A percentile compares a stretch with the other conserved stretches of the same genome.
Conservation (phyloP, 2,797 vertebrate genomes). For the Sphenodon punctatus region DNA sequence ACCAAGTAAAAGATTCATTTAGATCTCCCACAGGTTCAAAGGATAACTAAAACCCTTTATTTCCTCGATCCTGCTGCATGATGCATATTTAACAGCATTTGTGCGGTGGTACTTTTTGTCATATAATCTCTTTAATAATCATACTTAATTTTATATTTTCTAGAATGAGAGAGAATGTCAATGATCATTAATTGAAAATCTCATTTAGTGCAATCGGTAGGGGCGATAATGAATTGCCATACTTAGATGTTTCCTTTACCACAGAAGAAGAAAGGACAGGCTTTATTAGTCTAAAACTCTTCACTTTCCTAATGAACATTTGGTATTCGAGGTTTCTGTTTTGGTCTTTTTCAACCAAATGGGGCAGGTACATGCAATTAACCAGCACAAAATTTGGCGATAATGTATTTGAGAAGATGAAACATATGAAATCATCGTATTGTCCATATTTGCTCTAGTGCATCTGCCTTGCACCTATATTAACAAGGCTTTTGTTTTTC, state of each 20-base stretch:
- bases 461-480: not conserved
- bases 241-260: conserved; percentile 10
- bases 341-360: not conserved
- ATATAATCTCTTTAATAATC: not conserved
- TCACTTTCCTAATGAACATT: not conserved
- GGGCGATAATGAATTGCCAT: conserved; percentile 23
- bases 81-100: not conserved
- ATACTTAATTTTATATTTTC: not conserved
- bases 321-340: not conserved
- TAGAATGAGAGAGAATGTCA: not conserved
- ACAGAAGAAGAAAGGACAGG: conserved; percentile 18
- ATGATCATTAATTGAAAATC: not conserved
- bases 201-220: conserved; percentile 29
- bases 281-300: conserved; percentile 6
- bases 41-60: not conserved
- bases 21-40: not conserved
- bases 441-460: not conserved
- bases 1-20: not conserved
- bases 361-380: conserved; percentile 1
- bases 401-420: not conserved
- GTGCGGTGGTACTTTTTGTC: not conserved
- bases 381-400: not conserved
- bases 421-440: not conserved
- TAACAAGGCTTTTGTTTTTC: not conserved
- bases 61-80: not conserved